These are phyloP conservation scores for Stenolophus ochropezus DNA, from an alignment of 2,888 invertebrate genomes.

Conservation along the genomic window DNA sequence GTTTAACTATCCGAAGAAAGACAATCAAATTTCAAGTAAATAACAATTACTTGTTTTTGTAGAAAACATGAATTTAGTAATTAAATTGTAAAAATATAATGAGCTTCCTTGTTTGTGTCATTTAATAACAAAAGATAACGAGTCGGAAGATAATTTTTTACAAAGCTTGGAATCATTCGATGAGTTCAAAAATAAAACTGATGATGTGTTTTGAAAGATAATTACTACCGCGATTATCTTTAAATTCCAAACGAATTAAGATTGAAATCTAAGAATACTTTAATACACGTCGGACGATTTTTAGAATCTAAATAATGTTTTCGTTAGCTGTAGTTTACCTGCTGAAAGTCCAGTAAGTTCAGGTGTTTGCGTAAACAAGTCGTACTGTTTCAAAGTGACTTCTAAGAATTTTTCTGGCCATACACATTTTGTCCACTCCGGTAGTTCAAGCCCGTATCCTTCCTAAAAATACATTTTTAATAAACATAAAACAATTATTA, in stretches of 20 bases:
- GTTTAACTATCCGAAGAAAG: no score
- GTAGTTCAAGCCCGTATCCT: constrained; percentile 70
- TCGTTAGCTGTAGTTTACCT: constrained; percentile 43
- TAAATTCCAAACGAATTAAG: neutral
- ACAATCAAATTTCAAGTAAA: neutral
- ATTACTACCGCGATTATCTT: neutral
- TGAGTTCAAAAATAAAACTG: neutral
- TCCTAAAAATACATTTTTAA: constrained; percentile 62
- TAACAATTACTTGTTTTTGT: neutral
- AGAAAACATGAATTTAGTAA: neutral
- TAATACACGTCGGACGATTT: neutral
- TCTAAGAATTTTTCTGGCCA: constrained; percentile 69
- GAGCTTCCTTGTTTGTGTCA: neutral
- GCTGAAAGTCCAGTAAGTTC: constrained; percentile 66
- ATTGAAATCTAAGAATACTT: neutral
- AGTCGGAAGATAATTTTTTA: neutral
- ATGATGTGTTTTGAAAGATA: neutral
- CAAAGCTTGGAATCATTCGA: no score
- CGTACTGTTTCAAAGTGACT: constrained; percentile 69
- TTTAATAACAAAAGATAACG: neutral
- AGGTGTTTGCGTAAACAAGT: constrained; percentile 68
- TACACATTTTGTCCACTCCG: constrained; percentile 71
- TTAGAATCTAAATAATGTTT: no score
- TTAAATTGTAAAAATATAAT: neutral
- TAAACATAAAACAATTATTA: neutral